Conservation (phyloP, 2,888 invertebrate genomes). For the Luperina nickerlii region DNA sequence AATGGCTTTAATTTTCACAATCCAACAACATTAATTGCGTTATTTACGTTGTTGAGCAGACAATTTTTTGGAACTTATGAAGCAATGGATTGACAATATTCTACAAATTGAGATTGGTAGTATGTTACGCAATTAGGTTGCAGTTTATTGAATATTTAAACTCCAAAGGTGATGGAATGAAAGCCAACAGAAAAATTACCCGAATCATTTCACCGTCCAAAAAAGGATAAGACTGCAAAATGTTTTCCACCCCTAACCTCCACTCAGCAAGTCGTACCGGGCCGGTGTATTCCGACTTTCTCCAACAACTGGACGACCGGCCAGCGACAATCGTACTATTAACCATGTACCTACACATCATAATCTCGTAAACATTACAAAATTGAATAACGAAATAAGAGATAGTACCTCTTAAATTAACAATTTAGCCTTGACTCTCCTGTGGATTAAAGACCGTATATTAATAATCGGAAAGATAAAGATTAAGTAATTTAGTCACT, state of each 20-base stretch:
- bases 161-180: background rate
- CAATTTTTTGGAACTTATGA: too few species aligned
- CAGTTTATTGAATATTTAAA: background rate
- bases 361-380: constrained; percentile 32
- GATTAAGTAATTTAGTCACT: background rate
- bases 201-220: background rate
- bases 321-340: constrained; percentile 21
- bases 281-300: constrained; percentile 50
- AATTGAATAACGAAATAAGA: constrained; percentile 31
- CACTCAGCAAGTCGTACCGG: background rate
- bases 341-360: constrained; percentile 26
- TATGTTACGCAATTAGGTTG: too few species aligned
- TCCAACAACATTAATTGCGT: too few species aligned
- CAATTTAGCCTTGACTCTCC: constrained; percentile 29
- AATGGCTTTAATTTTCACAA: too few species aligned
- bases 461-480: background rate
- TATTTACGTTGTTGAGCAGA: too few species aligned
- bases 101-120: too few species aligned
- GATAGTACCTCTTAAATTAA: background rate
- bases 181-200: background rate
- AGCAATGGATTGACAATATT: too few species aligned
- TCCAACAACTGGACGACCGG: constrained; percentile 21
- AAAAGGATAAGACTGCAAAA: background rate
- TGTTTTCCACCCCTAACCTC: constrained; percentile 35
- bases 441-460: background rate